Evolutionary conservation across 2,797 vertebrate species (phyloP).

Genomic region (Kryptolebias ocellatus): DNA sequence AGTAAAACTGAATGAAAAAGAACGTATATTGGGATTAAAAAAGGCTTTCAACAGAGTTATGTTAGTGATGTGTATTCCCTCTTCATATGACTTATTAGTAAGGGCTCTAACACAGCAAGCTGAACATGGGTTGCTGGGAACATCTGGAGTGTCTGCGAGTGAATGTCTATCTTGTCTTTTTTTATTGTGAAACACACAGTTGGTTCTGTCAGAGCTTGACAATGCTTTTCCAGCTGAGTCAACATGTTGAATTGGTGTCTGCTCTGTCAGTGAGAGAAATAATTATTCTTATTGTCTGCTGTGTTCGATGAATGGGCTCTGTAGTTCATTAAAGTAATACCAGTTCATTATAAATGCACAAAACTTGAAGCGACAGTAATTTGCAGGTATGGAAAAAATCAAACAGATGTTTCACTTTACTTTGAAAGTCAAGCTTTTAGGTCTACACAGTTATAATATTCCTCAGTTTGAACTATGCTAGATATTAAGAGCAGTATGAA

Average conservation of each 20-base stretch:
- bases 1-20: too few relatives aligned
- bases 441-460: too few relatives aligned
- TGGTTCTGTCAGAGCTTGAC: background rate
- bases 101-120: background rate
- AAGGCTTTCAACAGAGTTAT: background rate
- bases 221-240: conserved; percentile 15
- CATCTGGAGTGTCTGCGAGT: background rate
- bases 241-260: background rate
- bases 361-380: too few relatives aligned
- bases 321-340: too few relatives aligned
- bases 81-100: background rate
- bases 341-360: too few relatives aligned
- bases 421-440: too few relatives aligned
- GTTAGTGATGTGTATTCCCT: conserved; percentile 2
- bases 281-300: conserved; percentile 3
- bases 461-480: too few relatives aligned
- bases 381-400: too few relatives aligned
- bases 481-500: too few relatives aligned
- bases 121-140: background rate
- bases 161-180: background rate
- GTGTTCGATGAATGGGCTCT: too few relatives aligned
- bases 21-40: too few relatives aligned
- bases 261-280: background rate
- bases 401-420: too few relatives aligned
- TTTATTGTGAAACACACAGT: background rate